phyloP scores from a whole-genome alignment of 2,797 vertebrate species.

The Darevskia nairensis region DNA sequence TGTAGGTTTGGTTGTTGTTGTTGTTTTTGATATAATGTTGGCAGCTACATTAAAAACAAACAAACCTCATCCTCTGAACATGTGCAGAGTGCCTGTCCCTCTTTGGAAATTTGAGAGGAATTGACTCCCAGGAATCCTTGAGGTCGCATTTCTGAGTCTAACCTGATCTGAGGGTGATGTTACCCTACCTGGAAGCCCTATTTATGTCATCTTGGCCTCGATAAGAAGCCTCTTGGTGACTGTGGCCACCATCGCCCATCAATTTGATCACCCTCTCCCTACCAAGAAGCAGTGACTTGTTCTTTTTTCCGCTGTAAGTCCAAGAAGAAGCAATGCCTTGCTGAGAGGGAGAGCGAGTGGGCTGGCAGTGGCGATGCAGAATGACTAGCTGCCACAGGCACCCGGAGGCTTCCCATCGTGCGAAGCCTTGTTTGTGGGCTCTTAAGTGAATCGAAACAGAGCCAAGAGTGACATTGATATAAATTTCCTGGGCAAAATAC shows the following conservation, averaged over 20 bases:
- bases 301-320: neutral
- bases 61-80: neutral
- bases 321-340: neutral
- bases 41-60: neutral
- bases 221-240: neutral
- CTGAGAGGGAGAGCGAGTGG: neutral
- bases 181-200: neutral
- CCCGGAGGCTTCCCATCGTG: neutral
- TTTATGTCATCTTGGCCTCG: neutral
- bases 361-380: fast-evolving
- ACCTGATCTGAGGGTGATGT: neutral
- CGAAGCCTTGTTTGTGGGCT: neutral
- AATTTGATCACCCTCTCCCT: too few species aligned
- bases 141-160: neutral
- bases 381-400: neutral
- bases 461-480: neutral
- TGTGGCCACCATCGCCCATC: neutral
- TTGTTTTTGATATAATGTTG: neutral
- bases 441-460: neutral
- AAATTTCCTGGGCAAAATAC: neutral
- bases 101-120: neutral
- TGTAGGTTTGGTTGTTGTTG: neutral
- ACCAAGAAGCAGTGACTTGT: neutral
- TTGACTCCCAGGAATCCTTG: neutral
- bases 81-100: neutral